Percentiles rank a stretch among this genome's conserved stretches.
Conservation (phyloP, 2,113 vertebrate species). For the Saccopteryx bilineata region DNA sequence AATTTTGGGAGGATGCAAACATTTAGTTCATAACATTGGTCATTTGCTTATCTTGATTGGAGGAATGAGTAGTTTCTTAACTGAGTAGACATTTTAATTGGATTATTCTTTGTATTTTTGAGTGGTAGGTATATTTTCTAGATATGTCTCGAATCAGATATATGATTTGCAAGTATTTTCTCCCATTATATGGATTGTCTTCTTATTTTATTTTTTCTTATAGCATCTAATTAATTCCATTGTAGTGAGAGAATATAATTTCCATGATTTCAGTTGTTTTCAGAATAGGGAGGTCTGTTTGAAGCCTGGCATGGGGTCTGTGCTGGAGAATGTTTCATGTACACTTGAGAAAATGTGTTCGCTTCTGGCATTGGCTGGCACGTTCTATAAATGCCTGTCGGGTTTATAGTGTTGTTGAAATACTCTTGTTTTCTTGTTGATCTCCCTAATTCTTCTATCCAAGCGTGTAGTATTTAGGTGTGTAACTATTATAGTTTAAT, state of each 20-base stretch:
- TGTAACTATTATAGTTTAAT: background rate
- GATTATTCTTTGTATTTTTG: background rate
- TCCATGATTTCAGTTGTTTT: background rate
- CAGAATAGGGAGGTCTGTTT: background rate
- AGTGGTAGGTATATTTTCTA: background rate
- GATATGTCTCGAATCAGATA: background rate
- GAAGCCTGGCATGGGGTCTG: background rate
- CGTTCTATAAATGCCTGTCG: background rate
- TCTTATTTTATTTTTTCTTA: background rate
- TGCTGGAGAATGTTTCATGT: background rate
- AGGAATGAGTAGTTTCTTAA: background rate
- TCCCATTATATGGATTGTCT: background rate
- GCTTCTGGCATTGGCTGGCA: background rate
- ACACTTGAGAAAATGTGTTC: background rate
- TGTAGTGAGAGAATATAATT: background rate
- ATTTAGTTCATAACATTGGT: background rate
- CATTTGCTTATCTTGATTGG: background rate
- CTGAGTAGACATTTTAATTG: background rate
- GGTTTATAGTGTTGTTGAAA: background rate
- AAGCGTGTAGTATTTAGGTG: background rate
- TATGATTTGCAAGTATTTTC: background rate
- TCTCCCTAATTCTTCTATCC: background rate
- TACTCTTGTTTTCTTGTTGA: background rate
- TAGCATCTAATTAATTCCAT: background rate
- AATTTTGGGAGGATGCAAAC: background rate